phyloP scores from a whole-genome alignment of 2,113 vertebrate species.

The Bujurquina vittata region DNA sequence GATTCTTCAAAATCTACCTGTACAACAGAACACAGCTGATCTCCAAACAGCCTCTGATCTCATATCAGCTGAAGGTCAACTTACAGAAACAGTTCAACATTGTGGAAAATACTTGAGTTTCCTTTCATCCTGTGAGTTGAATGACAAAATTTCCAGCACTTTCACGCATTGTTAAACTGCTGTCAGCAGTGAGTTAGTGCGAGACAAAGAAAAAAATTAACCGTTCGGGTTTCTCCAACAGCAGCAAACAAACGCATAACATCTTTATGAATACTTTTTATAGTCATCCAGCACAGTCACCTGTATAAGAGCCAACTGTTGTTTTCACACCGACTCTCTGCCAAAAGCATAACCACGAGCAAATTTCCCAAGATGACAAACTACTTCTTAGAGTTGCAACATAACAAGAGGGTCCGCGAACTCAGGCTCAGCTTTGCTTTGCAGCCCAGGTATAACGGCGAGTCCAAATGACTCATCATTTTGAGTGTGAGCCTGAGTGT shows the following conservation, averaged over 20 bases:
- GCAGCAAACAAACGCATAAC: not conserved
- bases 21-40: not conserved
- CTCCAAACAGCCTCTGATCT: not conserved
- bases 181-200: not conserved
- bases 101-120: not conserved
- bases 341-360: too few relatives aligned
- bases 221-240: not conserved
- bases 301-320: too few relatives aligned
- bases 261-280: not conserved
- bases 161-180: not conserved
- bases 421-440: not conserved
- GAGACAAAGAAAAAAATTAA: not conserved
- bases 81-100: not conserved
- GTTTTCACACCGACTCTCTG: too few relatives aligned
- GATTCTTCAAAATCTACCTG: not conserved
- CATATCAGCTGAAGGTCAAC: not conserved
- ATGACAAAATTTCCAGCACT: not conserved
- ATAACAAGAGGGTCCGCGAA: not conserved
- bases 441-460: constrained; percentile 10
- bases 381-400: not conserved
- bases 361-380: not conserved
- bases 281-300: not conserved
- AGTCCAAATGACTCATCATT: constrained; percentile 15
- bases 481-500: not conserved
- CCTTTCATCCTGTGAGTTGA: not conserved